Conservation (phyloP, 2,113 vertebrate species). For the Myiopsitta monachus region DNA sequence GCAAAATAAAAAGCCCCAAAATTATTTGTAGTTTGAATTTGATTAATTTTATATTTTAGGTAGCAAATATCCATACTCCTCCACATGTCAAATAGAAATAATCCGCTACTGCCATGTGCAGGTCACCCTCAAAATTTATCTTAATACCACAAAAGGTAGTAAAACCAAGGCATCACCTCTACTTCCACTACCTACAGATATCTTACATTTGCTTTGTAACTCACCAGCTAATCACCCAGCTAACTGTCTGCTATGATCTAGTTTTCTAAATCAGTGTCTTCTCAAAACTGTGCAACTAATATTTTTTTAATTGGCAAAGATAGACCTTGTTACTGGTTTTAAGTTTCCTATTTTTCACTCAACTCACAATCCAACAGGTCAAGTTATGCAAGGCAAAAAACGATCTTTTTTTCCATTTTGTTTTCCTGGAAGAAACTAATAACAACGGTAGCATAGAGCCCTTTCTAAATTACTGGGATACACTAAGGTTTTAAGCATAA, state of each 20-base stretch:
- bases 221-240: background rate
- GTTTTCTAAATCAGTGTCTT: background rate
- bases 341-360: background rate
- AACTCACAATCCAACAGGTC: background rate
- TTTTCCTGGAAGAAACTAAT: background rate
- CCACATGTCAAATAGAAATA: background rate
- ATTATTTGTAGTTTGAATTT: background rate
- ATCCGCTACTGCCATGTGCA: background rate
- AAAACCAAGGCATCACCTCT: background rate
- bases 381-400: background rate
- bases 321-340: background rate
- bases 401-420: rapidly evolving
- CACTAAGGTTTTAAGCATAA: background rate
- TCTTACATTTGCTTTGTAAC: background rate
- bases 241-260: background rate
- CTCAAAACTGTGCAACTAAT: background rate
- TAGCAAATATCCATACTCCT: background rate
- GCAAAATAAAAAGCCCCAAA: background rate
- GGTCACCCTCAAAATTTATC: background rate
- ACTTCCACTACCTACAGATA: background rate
- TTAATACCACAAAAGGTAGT: background rate
- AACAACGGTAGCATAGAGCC: background rate
- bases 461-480: background rate
- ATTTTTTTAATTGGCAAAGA: background rate
- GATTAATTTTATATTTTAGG: background rate